Conservation (phyloP, 2,797 vertebrate genomes). For the Menidia menidia region DNA sequence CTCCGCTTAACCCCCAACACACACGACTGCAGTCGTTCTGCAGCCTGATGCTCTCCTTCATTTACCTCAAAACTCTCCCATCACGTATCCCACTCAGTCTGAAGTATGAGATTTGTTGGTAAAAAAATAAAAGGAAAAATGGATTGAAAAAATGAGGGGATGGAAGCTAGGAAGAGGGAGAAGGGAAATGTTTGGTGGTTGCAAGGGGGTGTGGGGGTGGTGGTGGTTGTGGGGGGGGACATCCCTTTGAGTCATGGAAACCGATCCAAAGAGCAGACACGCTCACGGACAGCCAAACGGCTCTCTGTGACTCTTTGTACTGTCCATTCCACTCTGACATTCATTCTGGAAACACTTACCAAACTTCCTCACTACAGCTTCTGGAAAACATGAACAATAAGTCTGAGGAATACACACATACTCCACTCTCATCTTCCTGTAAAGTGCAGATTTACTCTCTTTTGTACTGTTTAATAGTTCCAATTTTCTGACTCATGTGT, state of each 20-base stretch:
- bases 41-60: slow-evolving; percentile 5
- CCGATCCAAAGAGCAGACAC: slow-evolving; percentile 46
- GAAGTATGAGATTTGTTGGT: slow-evolving; percentile 37
- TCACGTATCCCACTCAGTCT: not conserved
- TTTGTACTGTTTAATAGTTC: not conserved
- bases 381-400: slow-evolving; percentile 48
- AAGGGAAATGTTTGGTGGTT: slow-evolving; percentile 31
- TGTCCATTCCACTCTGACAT: slow-evolving; percentile 29
- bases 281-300: slow-evolving; percentile 33
- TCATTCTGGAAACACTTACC: slow-evolving; percentile 63
- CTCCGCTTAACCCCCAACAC: not conserved
- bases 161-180: slow-evolving; percentile 19
- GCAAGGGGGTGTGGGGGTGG: slow-evolving; percentile 20
- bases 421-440: slow-evolving; percentile 5
- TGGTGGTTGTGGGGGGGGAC: slow-evolving; percentile 63
- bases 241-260: slow-evolving; percentile 80
- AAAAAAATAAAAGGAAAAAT: too few species aligned
- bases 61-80: not conserved
- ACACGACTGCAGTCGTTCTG: slow-evolving; percentile 38
- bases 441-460: not conserved
- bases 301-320: slow-evolving; percentile 43
- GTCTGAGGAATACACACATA: slow-evolving; percentile 13
- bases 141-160: slow-evolving; percentile 17
- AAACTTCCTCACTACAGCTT: slow-evolving; percentile 18
- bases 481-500: too few species aligned